A percentile compares a stretch with the other conserved stretches of the same genome.
These are phyloP conservation scores for Orthosia gracilis DNA, from an alignment of 2,888 invertebrate species.

Conservation along the genomic window DNA sequence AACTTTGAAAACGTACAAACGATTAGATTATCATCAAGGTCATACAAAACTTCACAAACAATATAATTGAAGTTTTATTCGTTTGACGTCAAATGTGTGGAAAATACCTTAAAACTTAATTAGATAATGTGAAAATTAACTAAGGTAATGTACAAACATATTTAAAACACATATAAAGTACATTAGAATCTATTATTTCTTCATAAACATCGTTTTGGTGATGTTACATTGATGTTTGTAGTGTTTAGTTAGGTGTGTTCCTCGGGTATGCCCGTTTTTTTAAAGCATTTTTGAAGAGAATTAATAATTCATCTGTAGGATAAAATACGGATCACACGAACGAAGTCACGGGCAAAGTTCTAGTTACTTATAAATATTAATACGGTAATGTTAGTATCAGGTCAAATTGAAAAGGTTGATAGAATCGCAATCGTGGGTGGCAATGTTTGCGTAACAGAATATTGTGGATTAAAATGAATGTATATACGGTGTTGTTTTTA, in stretches of 20 bases:
- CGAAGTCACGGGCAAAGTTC: too few relatives aligned
- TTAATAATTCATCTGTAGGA: too few relatives aligned
- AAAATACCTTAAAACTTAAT: constrained; percentile 54
- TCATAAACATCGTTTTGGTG: constrained; percentile 39
- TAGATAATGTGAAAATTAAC: constrained; percentile 24
- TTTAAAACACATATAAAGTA: constrained; percentile 39
- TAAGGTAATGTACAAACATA: constrained; percentile 46
- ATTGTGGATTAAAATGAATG: too few relatives aligned
- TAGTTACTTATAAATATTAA: too few relatives aligned
- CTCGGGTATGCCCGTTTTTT: background rate
- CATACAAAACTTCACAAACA: constrained; percentile 3
- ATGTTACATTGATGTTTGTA: background rate
- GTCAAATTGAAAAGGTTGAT: too few relatives aligned
- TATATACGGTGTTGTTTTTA: too few relatives aligned
- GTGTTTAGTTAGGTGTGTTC: background rate
- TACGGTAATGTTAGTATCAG: too few relatives aligned
- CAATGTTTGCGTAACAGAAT: too few relatives aligned
- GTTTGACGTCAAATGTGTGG: constrained; percentile 61
- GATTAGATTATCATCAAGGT: constrained; percentile 15
- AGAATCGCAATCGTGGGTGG: too few relatives aligned
- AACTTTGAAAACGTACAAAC: background rate
- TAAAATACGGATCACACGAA: too few relatives aligned
- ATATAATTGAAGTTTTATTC: constrained; percentile 34
- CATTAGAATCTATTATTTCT: constrained; percentile 5
- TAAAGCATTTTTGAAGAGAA: background rate